phyloP scores from a whole-genome alignment of 2,113 vertebrate species.

The Crypturellus undulatus region DNA sequence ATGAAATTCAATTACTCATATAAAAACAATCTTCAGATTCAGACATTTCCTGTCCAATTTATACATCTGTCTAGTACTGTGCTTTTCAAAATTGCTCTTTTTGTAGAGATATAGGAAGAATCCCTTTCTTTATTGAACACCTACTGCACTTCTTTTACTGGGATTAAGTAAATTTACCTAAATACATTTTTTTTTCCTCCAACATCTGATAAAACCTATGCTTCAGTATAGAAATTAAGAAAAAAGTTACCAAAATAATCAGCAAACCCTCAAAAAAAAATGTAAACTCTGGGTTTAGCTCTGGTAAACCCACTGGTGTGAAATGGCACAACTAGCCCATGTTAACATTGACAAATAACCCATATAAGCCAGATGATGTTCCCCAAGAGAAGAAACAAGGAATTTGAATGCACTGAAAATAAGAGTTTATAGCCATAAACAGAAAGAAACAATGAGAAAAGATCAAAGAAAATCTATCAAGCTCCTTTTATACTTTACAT shows the following conservation, averaged over 20 bases:
- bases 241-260: neutral
- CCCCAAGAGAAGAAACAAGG: neutral
- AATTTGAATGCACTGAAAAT: neutral
- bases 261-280: neutral
- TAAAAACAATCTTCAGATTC: neutral
- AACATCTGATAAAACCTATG: neutral
- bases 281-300: neutral
- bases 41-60: neutral
- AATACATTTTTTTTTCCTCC: neutral
- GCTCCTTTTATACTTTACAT: neutral
- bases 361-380: rapidly evolving
- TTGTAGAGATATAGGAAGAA: neutral
- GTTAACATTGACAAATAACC: neutral
- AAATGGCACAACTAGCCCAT: neutral
- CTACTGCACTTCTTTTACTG: neutral
- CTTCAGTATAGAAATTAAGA: neutral
- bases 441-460: neutral
- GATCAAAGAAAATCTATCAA: neutral
- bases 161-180: neutral
- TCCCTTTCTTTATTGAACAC: neutral
- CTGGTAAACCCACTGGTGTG: neutral
- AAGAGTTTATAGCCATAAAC: neutral
- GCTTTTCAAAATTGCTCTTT: neutral
- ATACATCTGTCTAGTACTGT: neutral
- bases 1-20: neutral